Evolutionary conservation across 2,888 invertebrate genomes (phyloP).

Genomic region (Strigamia maritima): DNA sequence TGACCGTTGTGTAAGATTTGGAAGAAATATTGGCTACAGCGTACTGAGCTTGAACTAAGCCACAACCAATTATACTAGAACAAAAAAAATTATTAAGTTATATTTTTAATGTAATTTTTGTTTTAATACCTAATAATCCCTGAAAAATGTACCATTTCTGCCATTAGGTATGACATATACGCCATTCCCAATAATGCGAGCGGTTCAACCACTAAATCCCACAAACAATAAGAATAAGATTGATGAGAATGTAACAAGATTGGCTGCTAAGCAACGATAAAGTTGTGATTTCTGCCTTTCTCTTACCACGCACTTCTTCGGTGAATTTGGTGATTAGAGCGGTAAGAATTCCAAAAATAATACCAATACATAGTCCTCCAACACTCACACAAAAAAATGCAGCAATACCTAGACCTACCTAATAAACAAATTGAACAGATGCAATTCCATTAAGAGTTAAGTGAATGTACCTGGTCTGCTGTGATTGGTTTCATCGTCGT

Average conservation of each 20-base stretch:
- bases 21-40: constrained; percentile 58
- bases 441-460: not conserved
- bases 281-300: too few relatives aligned
- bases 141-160: constrained; percentile 60
- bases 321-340: constrained; percentile 51
- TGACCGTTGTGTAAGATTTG: constrained; percentile 58
- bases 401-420: constrained; percentile 50
- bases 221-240: not conserved
- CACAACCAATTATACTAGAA: constrained; percentile 57
- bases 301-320: constrained; percentile 49
- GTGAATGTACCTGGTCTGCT: constrained; percentile 46
- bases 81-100: not conserved
- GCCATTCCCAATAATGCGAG: constrained; percentile 57
- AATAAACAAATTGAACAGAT: not conserved
- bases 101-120: not conserved
- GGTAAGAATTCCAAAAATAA: constrained; percentile 55
- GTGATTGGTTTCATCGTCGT: constrained; percentile 47
- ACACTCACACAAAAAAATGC: constrained; percentile 57
- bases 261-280: not conserved
- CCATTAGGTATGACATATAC: constrained; percentile 57
- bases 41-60: constrained; percentile 58
- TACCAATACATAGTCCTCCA: constrained; percentile 56
- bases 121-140: constrained; percentile 56
- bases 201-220: constrained; percentile 57
- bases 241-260: not conserved